These are phyloP conservation scores for Amblyopsis hoosieri DNA, from an alignment of 2,797 vertebrate species.

Conservation along the genomic window DNA sequence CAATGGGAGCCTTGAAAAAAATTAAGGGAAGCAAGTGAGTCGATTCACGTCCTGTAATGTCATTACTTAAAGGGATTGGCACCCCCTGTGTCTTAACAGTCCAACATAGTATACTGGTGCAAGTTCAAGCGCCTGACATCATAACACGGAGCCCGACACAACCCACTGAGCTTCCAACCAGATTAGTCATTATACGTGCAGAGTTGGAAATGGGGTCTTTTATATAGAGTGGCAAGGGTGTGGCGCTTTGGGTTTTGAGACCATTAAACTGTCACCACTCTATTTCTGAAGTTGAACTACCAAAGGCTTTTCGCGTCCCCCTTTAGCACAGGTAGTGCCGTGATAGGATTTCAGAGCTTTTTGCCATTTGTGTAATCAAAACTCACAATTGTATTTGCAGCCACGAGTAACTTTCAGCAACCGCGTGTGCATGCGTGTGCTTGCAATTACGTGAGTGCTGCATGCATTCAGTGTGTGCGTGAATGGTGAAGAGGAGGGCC, in stretches of 20 bases:
- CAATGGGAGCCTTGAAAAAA: constrained; percentile 14
- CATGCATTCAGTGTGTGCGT: not conserved
- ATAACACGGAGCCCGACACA: constrained; percentile 20
- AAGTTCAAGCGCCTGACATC: constrained; percentile 70
- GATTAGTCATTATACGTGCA: constrained; percentile 29
- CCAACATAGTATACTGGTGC: constrained; percentile 33
- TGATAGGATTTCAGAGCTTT: constrained; percentile 58
- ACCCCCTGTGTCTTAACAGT: constrained; percentile 53
- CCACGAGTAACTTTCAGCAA: constrained; percentile 3
- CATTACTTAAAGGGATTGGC: constrained; percentile 51
- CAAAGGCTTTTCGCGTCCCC: constrained; percentile 39
- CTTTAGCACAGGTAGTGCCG: constrained; percentile 39
- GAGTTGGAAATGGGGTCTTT: constrained; percentile 57
- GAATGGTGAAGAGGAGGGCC: not conserved
- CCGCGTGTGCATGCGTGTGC: constrained; percentile 11
- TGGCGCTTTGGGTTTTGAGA: constrained; percentile 60
- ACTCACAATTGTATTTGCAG: constrained; percentile 47
- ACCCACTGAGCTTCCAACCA: not conserved
- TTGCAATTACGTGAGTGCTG: not conserved
- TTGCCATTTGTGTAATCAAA: constrained; percentile 49
- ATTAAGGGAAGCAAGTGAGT: constrained; percentile 36
- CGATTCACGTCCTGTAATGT: constrained; percentile 63
- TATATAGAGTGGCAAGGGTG: constrained; percentile 67
- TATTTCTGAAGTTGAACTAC: constrained; percentile 62
- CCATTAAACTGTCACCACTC: constrained; percentile 78